Base-by-base conservation (phyloP, 1,140 invertebrate genomes). In the Laodelphax striatellus region DNA sequence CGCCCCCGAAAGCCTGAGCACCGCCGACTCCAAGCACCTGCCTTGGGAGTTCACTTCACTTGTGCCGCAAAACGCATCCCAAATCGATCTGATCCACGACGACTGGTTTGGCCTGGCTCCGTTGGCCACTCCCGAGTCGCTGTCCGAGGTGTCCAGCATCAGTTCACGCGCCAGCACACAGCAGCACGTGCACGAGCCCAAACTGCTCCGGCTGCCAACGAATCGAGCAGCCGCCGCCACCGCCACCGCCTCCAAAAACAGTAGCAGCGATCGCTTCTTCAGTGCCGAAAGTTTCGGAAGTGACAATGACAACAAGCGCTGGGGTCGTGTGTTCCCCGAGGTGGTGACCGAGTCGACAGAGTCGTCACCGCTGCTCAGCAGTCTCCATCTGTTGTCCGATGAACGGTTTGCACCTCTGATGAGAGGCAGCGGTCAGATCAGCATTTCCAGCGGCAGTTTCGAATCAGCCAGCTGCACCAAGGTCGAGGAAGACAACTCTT, bases 51-150 rank as follows among this genome's bases (percentile, higher is more conserved):
- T 70, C 52, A 42, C 67, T 11, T 68, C 69, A 2, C 61, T 68
- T 10, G 59, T 72, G 10, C 50, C 19, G 19, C n/a, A 19, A 16
- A 16, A n/a, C 14, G 6, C 16, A 8, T 19, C 41, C 17, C 66
- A 61, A 21, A 68, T 42, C 41, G 79, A 81, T 63, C 65, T 80
- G 6, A 72, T 80, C 19, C 77, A 79, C 62, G 80, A 82, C 56
- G 82, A 85, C 65, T 84, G 82, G 77, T 79, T 80, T 64, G 80
- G 80, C 2, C 72, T 84, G 19, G 90, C 90, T 0, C 90, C 90
- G 0, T 69, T 94, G 19, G 90, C 90, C 1, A 89, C 88, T 24
- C 90, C 90, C 1, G 90, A 94, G 71, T 91, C 87, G 1, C 70
- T 92, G 2, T 91, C 88, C 0, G 88, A 92, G 70, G 80, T 87